Percentiles rank a stretch among this genome's conserved stretches.
Conservation (phyloP, 2,888 invertebrate genomes). For the Ochropleura plecta region DNA sequence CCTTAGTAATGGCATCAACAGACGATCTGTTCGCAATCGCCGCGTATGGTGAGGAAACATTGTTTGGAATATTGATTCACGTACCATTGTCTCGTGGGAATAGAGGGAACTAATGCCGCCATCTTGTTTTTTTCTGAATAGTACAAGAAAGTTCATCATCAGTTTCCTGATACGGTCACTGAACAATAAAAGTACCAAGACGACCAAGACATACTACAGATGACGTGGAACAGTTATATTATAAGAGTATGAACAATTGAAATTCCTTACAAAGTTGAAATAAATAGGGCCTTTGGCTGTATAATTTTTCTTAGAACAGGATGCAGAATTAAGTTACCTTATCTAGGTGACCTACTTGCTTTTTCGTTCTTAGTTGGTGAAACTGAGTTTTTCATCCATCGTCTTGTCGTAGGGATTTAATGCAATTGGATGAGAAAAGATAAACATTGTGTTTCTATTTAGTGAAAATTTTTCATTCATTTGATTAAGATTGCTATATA, state of each 20-base stretch:
- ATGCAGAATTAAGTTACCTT: not conserved
- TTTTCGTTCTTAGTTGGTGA: not conserved
- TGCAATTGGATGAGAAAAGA: not conserved
- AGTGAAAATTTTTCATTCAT: too few species aligned
- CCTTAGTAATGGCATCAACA: constrained; percentile 20
- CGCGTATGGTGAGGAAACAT: not conserved
- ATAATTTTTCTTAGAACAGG: not conserved
- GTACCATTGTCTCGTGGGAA: too few species aligned
- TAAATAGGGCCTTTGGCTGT: not conserved
- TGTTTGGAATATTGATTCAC: too few species aligned
- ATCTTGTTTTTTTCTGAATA: not conserved
- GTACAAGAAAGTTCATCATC: not conserved
- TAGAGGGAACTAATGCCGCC: not conserved
- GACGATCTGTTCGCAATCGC: constrained; percentile 2
- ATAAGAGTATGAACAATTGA: not conserved
- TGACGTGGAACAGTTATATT: not conserved
- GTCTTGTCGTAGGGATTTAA: not conserved
- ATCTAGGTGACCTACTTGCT: not conserved
- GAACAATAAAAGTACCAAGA: not conserved
- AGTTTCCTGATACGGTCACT: not conserved
- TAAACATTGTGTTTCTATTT: not conserved
- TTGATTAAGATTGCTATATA: too few species aligned
- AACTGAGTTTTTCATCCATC: not conserved
- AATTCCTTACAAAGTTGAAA: too few species aligned
- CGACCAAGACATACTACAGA: not conserved